Evolutionary conservation across 2,113 vertebrate genomes (phyloP), one percentile per base, ranked within the genome.

Genomic region (Mola mola): DNA sequence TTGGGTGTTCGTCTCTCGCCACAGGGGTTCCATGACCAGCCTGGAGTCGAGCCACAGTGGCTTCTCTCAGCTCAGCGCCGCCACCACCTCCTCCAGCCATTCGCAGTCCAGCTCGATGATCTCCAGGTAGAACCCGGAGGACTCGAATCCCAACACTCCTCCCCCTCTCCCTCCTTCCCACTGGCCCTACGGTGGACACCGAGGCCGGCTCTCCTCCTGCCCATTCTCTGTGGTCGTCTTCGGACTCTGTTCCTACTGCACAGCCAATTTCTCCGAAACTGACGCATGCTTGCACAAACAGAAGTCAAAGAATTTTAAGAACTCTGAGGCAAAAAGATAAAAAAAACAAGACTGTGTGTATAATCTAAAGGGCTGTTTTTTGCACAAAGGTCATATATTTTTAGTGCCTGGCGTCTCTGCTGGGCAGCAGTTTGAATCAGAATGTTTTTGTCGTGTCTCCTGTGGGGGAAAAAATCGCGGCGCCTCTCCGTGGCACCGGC

Each of bases 41-140:
- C 89, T 98, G 88, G 97, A 98, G 90, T 98, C 96, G 42, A 98
- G 96, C 90, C 96, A 98, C 93, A 98, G 97, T 7, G 97, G 96
- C 28, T 99, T 99, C 85, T 99, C 97, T 10, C 96, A 97, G 93
- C 95, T 99, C 88, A 98, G 97, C 12, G 95, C 95, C 15, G 92
- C 93, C 88, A 98, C 97, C 86, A 97, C 95, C 61, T 93, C 95
- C 47, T 98, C 97, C 71, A 95, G 88, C 92, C 95, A 98, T 77
- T 98, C 97, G 0, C 94, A 96, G 74, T 95, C 94, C 90, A 96
- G 96, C 92, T 98, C 97, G 77, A 94, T 96, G 95, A 92, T 98
- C 88, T 98, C 96, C 92, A 96, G 96, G 94, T 99, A 99, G 95
- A 84, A 46, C 5, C 17, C 0, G 65, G 44, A 44, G 53, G 75